Evolutionary conservation across 2,113 vertebrate genomes (phyloP), one percentile per base, ranked within the genome.

Genomic region (Nibea albiflora): DNA sequence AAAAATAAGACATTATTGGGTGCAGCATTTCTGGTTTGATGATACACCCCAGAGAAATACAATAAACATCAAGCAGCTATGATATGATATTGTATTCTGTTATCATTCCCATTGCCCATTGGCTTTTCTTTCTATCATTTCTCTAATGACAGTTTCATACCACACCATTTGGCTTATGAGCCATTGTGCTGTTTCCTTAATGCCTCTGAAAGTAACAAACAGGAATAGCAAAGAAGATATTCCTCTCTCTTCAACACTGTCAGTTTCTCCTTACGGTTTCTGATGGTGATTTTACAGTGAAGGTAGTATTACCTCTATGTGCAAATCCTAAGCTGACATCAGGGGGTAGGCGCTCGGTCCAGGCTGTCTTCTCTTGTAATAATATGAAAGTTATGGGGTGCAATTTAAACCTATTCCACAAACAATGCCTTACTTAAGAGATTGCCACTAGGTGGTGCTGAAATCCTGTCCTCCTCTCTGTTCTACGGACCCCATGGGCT

Each of bases 381-480:
- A 57, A 52, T 70, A 58, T 78, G n/a, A 66, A 42, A 50, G 52
- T 42, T 52, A 73, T 31, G 31, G 52, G 19, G 42, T 65, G 46
- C 31, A 53, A 52, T 77, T 49, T 65, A 57, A 76, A 50, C 17
- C 49, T 3, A 2, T 24, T 62, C 54, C 69, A 81, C 5, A 74
- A 73, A 64, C 63, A 73, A 84, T 31, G 26, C 2, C 22, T 61
- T 80, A 12, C 63, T 81, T 57, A 39, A 17, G 11, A 60, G 10
- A 42, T 11, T 5, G 57, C 85, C 95, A 94, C 94, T 92, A 90
- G 95, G 93, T 95, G 95, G 94, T 87, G 90, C 82, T 95, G 81
- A 93, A 92, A 87, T 91, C 83, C 89, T 92, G 72, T 78, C 70
- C 62, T 76, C 65, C 56, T 73, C 72, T 54, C 22, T 39, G 26